Evolutionary conservation across 37 sponge, comb jelly and placozoan genomes (phyloP), one percentile per base, ranked within the genome.

Genomic region (Crambe crambe): DNA sequence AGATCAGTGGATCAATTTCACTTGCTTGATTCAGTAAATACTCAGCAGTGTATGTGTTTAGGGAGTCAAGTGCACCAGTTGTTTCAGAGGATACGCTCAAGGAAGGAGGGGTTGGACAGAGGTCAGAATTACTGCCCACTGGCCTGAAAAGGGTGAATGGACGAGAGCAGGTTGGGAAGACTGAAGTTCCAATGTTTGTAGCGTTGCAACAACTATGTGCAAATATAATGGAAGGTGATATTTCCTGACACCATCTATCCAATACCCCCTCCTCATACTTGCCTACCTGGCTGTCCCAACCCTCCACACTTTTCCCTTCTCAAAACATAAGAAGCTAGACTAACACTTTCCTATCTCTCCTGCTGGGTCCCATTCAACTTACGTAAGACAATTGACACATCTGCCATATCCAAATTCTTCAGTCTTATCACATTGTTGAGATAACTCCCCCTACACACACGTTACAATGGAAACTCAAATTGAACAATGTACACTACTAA

Each of bases 91-190:
- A 2, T 54, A 65, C 27, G 26, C 41, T 39, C 15, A 85, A 30
- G 4, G 43, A 30, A 26, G 93, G 90, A 57, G 90, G 89, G 22
- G 37, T 6, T 8, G 93, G 93, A 44, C 90, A 89, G 79, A 79
- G 80, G n/a, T 79, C n/a, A n/a, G n/a, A n/a, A n/a, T n/a, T n/a
- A n/a, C n/a, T n/a, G n/a, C n/a, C n/a, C n/a, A n/a, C n/a, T n/a
- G n/a, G n/a, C n/a, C n/a, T n/a, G n/a, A n/a, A n/a, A n/a, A n/a
- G n/a, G n/a, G n/a, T n/a, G n/a, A n/a, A n/a, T n/a, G 62, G n/a
- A 22, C 32, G 65, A 17, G 66, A 58, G 80, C 68, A 68, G 34
- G 74, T 68, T 59, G 72, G 76, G 34, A 76, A 47, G 34, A n/a
- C n/a, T n/a, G 47, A 58, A 27, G 3, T 27, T 10, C 37, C 5